Base-by-base conservation (phyloP, 2,113 vertebrate species). In the Lepus americanus region DNA sequence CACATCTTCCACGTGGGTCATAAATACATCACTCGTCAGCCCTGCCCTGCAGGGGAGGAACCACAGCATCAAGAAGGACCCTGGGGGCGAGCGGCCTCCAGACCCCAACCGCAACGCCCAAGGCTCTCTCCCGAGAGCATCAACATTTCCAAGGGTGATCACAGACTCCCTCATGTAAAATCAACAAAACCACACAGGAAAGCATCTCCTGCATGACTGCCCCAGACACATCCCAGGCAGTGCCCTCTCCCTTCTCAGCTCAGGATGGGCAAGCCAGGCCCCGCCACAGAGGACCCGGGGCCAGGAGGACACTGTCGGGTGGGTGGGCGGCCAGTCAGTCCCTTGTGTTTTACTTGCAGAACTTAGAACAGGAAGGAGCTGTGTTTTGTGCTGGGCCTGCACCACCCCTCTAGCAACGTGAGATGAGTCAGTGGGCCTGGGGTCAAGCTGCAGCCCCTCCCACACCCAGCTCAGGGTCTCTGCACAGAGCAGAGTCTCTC, bases 161-260 rank as follows among this genome's bases (percentile, higher is more conserved):
- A 96, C 94, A 97, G 96, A 97, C 97, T 95, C 97, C 96, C 86
- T 94, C 36, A n/a, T 95, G 87, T 96, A 95, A 97, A 97, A 95
- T 93, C 97, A 96, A 92, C 89, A 90, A 97, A 96, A 97, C 96
- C 96, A 64, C 94, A 97, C 67, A 74, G 89, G 89, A 96, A 95
- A 97, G 92, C 78, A 95, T 44, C 90, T 94, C 66, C n/a, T 7
- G 97, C 97, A 96, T 97, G 96, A 96, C 92, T 97, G 96, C 97
- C 74, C 74, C 70, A 44, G 82, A 97, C 96, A 94, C 87, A 97
- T 96, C 96, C 96, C 82, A 59, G n/a, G 80, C 0, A 0, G 55
- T 89, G 51, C 72, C 63, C 31, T 87, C 94, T 94, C 61, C 70
- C 94, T 89, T 92, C 63, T 72, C 7, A 19, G 44, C 39, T 88